A percentile compares a stretch with the other conserved stretches of the same genome.
Evolutionary conservation across 2,888 invertebrate genomes (phyloP).

Genomic region (Augochlorella aurata): DNA sequence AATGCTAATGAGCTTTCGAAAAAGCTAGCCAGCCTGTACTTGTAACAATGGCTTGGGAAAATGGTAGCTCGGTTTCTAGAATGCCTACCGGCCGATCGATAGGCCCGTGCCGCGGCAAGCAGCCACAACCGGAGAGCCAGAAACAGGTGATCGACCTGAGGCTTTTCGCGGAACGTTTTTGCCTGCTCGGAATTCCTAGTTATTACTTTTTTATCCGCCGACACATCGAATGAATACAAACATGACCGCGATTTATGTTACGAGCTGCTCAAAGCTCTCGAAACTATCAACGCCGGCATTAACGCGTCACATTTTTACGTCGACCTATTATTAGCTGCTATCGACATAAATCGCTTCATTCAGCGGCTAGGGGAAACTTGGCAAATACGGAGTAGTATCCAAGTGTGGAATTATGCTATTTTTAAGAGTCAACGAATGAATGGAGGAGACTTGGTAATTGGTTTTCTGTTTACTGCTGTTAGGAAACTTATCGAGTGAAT

Average conservation of each 20-base stretch:
- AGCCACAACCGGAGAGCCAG: conserved; percentile 51
- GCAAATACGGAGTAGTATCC: too few species aligned
- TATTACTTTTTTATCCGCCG: conserved; percentile 5
- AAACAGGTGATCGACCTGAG: conserved; percentile 65
- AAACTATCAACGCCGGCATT: neutral
- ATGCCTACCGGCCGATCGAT: conserved; percentile 64
- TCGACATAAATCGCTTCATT: neutral
- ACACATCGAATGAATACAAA: neutral
- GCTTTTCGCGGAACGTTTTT: conserved; percentile 55
- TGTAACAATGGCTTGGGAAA: conserved; percentile 57
- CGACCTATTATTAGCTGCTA: neutral
- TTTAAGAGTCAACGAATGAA: too few species aligned
- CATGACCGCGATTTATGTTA: too few species aligned
- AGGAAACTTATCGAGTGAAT: too few species aligned
- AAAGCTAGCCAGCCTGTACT: conserved; percentile 33
- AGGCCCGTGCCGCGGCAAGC: conserved; percentile 55
- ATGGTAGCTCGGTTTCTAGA: conserved; percentile 62
- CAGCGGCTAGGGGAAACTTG: neutral
- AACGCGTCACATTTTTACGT: neutral
- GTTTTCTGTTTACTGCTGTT: too few species aligned
- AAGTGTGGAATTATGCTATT: too few species aligned
- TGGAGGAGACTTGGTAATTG: too few species aligned
- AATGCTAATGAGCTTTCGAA: conserved; percentile 45
- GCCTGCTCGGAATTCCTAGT: conserved; percentile 21
- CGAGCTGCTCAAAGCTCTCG: neutral